Conservation (phyloP, 1,140 invertebrate genomes). For the Hormaphis cornu region DNA sequence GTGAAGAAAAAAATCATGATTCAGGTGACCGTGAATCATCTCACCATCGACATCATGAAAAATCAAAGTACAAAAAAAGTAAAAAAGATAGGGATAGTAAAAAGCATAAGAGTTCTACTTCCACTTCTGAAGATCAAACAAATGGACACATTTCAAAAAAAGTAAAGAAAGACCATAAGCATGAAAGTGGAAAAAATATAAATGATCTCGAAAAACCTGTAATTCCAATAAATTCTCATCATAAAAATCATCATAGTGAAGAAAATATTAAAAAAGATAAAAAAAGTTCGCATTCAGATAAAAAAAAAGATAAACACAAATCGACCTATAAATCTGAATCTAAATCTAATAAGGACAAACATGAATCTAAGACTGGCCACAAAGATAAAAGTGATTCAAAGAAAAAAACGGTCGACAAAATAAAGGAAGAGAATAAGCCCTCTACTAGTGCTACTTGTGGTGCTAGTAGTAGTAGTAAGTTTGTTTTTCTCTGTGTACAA, state of each 20-base stretch:
- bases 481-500: neutral
- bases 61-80: slow-evolving; percentile 41
- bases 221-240: neutral
- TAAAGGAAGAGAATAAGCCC: neutral
- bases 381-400: slow-evolving; percentile 16
- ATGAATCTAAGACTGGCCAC: slow-evolving; percentile 1
- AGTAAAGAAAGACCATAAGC: neutral
- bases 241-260: neutral
- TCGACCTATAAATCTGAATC: neutral
- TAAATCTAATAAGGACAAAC: neutral
- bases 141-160: neutral
- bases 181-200: neutral
- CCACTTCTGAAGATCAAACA: neutral
- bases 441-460: slow-evolving; percentile 2
- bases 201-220: neutral
- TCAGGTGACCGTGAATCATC: slow-evolving; percentile 41
- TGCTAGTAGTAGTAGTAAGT: slow-evolving; percentile 11
- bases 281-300: slow-evolving; percentile 18
- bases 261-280: slow-evolving; percentile 1
- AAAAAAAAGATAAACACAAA: slow-evolving; percentile 20
- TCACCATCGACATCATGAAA: slow-evolving; percentile 35
- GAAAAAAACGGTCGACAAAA: slow-evolving; percentile 11
- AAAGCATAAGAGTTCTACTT: slow-evolving; percentile 34
- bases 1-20: slow-evolving; percentile 28
- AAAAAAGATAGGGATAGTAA: slow-evolving; percentile 38